Evolutionary conservation across 2,888 invertebrate species (phyloP), one percentile per base, ranked within the genome.

Genomic region (Phorcus lineatus): DNA sequence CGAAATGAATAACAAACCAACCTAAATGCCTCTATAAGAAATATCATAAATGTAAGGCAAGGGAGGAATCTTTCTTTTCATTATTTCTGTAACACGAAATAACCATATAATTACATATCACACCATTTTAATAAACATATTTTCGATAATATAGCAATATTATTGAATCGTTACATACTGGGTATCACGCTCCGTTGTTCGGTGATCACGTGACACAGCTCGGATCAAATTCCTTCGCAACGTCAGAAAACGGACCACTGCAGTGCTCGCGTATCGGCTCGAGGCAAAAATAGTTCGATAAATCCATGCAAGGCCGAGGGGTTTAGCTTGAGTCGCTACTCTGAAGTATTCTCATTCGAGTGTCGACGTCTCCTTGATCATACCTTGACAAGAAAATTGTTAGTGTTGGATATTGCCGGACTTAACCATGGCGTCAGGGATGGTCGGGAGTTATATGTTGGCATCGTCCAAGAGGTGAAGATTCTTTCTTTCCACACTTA

Each of bases 401-500:
- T 47, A 47, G 47, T 36, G 36, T 36, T 1, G 47, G 47, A 47
- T 47, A 47, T 4, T 47, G 6, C 13, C 47, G 47, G 47, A 47
- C 47, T 47, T 47, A 24, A 66, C 17, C 28, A 81, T 81, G 81
- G 78, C 81, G 36, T 67, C 78, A 24, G 81, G 81, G 4, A 87
- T 86, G 84, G 87, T 86, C 9, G 86, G 86, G 6, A 87, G 87
- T 84, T 88, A 88, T 78, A 88, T 87, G 88, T 77, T 88, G 81
- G 86, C 86, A 67, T 85, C 88, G 28, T 81, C 86, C 55, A 88
- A 87, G 83, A 87, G 88, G 88, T 88, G 80, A 81, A 85, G 36
- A 31, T n/a, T 28, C 28, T 62, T 24, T 22, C 28, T 62, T 24
- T 7, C 1, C 4, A 24, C 1, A 22, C 13, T 62, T 62, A 9